phyloP scores from a whole-genome alignment of 2,113 vertebrate species.

The Hydropotes inermis region DNA sequence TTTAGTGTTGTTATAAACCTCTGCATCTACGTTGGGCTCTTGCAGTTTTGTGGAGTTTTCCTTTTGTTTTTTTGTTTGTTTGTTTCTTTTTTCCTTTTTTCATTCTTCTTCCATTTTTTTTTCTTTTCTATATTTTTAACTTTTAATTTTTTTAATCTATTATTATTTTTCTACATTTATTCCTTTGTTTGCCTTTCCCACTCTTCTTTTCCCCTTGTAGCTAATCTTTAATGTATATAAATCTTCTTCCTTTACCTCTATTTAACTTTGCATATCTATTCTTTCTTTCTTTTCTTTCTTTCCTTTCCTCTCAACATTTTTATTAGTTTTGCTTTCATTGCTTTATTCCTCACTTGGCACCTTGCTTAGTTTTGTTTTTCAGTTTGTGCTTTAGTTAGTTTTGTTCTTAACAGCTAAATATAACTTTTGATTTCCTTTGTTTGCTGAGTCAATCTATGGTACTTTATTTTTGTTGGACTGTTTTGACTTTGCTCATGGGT shows the following conservation, averaged over 20 bases:
- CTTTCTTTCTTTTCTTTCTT: background rate
- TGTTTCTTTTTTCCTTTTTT: background rate
- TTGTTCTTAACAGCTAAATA: background rate
- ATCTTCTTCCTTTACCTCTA: background rate
- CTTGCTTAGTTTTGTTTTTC: background rate
- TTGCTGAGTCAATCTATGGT: background rate
- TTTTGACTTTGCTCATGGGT: background rate
- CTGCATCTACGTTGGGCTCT: background rate
- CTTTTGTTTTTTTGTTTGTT: background rate
- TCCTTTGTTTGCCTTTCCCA: background rate
- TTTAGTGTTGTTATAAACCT: background rate
- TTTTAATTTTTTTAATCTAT: background rate
- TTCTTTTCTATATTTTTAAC: background rate
- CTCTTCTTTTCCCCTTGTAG: background rate
- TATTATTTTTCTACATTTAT: background rate
- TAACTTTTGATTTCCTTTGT: background rate
- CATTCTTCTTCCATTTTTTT: background rate
- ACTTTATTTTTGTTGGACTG: background rate
- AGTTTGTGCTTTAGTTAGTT: background rate
- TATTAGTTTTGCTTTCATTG: background rate
- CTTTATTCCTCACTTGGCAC: background rate
- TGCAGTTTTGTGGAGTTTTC: background rate
- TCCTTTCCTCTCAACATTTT: background rate
- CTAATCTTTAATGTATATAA: background rate
- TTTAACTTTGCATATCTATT: background rate